Base-by-base conservation (phyloP, 1,140 invertebrate genomes). In the Drosophila jambulina region DNA sequence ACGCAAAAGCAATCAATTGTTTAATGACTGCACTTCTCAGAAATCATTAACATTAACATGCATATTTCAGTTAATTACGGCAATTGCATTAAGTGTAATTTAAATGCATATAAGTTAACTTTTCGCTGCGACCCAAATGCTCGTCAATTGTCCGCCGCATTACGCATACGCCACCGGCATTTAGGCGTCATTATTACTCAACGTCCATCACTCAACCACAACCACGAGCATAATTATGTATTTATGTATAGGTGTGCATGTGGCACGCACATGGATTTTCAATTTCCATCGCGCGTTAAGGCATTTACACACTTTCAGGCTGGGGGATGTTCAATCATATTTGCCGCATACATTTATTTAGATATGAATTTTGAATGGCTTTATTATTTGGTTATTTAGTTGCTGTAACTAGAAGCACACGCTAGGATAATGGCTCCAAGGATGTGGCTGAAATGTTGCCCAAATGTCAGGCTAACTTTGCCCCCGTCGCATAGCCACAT, bases 111-210 rank as follows among this genome's bases (percentile, higher is more conserved):
- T 71, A 51, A 27, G 48, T 75, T 63, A 78, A 69, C 61, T 60
- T 69, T 61, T 54, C 27, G 29, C 54, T 45, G 61, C 51, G 13
- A 45, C 56, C 23, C 36, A 29, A 40, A 34, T 23, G 49, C 21
- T 69, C 43, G 43, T 54, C 82, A 69, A 59, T 82, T 75, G 46
- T 68, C 13, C 48, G 34, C 40, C 36, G 9, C 34, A 76, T 65
- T 82, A 64, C 62, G 63, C 51, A 76, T 79, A 70, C 64, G 74
- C 82, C 75, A 81, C 48, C 45, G 70, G 56, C 74, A 69, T 59
- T 63, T 43, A 23, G 27, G 46, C 34, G 51, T 72, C 38, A 78
- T 80, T 80, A 48, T 67, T 56, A 59, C 34, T 36, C 58, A 69
- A 34, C 13, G 25, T 32, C 40, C 45, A 32, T 32, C 45, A 17